Percentiles rank a stretch among this genome's conserved stretches.
Conservation (phyloP, 2,113 vertebrate species). For the Psilopogon haemacephalus region DNA sequence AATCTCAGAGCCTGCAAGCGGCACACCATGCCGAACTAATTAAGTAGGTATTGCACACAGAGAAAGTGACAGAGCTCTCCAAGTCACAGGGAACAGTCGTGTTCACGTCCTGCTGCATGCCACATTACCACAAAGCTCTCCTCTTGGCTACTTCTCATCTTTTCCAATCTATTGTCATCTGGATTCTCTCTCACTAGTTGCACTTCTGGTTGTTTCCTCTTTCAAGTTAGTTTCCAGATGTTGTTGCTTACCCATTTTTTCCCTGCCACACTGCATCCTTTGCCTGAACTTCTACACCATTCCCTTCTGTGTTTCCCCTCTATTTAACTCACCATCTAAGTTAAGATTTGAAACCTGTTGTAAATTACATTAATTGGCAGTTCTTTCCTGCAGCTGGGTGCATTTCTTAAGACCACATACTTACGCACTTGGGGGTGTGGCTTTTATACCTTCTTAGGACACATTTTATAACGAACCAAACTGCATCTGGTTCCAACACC, state of each 20-base stretch:
- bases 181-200: constrained; percentile 41
- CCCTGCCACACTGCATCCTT: constrained; percentile 54
- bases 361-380: constrained; percentile 58
- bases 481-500: not conserved
- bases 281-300: constrained; percentile 46
- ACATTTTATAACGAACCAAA: constrained; percentile 15
- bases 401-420: constrained; percentile 37
- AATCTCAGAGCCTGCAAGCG: not conserved
- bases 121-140: not conserved
- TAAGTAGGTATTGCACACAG: not conserved
- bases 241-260: constrained; percentile 50
- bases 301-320: not conserved
- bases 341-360: constrained; percentile 50
- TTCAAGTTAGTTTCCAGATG: constrained; percentile 71
- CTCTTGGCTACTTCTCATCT: constrained; percentile 34
- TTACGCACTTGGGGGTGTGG: not conserved
- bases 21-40: not conserved
- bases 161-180: constrained; percentile 38
- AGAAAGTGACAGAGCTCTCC: constrained; percentile 3
- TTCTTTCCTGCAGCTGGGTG: constrained; percentile 37
- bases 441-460: constrained; percentile 25
- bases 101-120: not conserved
- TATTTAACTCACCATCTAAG: not conserved
- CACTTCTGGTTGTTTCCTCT: constrained; percentile 60
- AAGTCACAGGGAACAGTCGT: not conserved